Evolutionary conservation across 2,797 vertebrate genomes (phyloP).

Genomic region (Bradypus variegatus): DNA sequence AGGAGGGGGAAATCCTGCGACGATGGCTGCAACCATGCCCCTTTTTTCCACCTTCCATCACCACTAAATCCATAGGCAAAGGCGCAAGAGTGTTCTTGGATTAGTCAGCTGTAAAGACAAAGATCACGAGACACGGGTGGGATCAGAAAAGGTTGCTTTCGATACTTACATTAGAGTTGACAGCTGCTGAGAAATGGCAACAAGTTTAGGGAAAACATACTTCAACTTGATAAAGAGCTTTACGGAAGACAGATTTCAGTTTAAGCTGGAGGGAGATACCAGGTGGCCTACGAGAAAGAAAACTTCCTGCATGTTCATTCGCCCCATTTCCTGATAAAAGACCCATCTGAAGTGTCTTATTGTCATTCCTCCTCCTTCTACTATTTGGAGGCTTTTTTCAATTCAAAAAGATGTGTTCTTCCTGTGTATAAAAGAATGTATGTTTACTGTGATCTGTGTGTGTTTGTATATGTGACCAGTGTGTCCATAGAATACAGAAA

Average conservation of each 20-base stretch:
- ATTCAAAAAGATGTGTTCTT: not conserved
- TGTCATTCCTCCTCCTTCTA: no score
- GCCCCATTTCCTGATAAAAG: not conserved
- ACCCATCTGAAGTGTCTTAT: rapidly evolving
- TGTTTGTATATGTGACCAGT: not conserved
- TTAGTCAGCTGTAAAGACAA: not conserved
- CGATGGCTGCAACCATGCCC: not conserved
- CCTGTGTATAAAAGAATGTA: not conserved
- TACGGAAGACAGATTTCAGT: not conserved
- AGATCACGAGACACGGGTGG: not conserved
- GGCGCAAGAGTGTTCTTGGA: not conserved
- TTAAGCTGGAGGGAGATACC: not conserved
- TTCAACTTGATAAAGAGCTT: not conserved
- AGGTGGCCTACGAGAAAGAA: rapidly evolving
- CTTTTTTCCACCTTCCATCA: not conserved
- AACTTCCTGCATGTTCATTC: rapidly evolving
- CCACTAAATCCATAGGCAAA: rapidly evolving
- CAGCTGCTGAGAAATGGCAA: not conserved
- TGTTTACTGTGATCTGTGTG: not conserved
- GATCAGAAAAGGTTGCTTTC: not conserved
- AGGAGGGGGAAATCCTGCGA: not conserved
- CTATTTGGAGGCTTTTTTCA: no score
- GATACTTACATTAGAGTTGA: not conserved
- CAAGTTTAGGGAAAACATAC: not conserved
- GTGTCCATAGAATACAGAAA: not conserved